phyloP scores from a whole-genome alignment of 2,797 vertebrate species.

The Myoxocephalus aenaeus region DNA sequence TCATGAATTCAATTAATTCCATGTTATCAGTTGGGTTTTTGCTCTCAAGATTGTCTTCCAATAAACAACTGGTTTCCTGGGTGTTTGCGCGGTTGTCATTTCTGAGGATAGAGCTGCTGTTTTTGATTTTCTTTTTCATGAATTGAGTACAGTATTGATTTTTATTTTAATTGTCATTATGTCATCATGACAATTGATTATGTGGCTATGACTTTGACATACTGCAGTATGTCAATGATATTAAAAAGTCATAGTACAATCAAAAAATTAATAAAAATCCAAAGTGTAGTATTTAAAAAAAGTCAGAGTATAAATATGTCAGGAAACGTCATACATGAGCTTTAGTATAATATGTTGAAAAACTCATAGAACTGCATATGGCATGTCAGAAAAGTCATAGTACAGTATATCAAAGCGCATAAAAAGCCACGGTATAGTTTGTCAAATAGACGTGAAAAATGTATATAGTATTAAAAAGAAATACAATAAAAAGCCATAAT shows the following conservation, averaged over 20 bases:
- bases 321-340: background rate
- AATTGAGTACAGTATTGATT: background rate
- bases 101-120: background rate
- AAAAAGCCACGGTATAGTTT: background rate
- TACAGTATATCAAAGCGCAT: background rate
- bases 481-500: background rate
- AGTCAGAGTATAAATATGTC: background rate
- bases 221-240: background rate
- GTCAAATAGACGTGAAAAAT: background rate
- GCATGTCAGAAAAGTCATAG: background rate
- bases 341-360: background rate
- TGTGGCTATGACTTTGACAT: too few species aligned
- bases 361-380: background rate
- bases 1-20: slow-evolving; percentile 63
- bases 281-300: background rate
- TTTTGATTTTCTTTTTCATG: background rate
- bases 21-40: slow-evolving; percentile 63
- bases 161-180: too few species aligned
- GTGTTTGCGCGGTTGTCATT: slow-evolving; percentile 14
- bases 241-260: background rate
- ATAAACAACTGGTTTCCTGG: slow-evolving; percentile 75
- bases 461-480: too few species aligned
- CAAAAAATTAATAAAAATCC: too few species aligned
- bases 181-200: background rate
- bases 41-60: slow-evolving; percentile 77